These are phyloP conservation scores for Brachyptera risi DNA, from an alignment of 2,888 invertebrate genomes.

Conservation along the genomic window DNA sequence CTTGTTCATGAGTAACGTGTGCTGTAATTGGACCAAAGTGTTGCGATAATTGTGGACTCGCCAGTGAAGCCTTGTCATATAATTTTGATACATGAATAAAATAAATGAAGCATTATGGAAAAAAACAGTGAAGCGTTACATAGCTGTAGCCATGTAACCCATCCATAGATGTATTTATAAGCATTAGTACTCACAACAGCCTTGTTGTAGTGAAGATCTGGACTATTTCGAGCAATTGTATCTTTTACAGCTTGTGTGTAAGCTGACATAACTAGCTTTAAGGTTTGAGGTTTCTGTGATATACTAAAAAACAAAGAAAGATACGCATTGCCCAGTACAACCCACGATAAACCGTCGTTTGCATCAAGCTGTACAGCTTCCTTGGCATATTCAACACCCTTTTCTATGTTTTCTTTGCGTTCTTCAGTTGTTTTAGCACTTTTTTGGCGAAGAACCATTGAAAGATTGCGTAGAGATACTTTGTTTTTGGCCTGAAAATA, in stretches of 20 bases:
- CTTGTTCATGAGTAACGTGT: too few species aligned
- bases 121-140: too few species aligned
- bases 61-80: too few species aligned
- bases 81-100: too few species aligned
- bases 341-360: constrained; percentile 78
- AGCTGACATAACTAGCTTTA: constrained; percentile 72
- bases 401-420: constrained; percentile 57
- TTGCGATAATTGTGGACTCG: too few species aligned
- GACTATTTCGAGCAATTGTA: constrained; percentile 63
- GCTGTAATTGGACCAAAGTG: too few species aligned
- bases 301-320: constrained; percentile 73
- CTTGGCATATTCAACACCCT: constrained; percentile 73
- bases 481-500: constrained; percentile 63
- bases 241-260: constrained; percentile 77
- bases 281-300: constrained; percentile 63
- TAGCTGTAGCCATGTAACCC: too few species aligned
- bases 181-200: constrained; percentile 62
- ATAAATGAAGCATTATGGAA: too few species aligned
- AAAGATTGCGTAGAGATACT: constrained; percentile 71
- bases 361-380: constrained; percentile 76
- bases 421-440: constrained; percentile 49
- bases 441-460: constrained; percentile 74
- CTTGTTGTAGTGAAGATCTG: constrained; percentile 81
- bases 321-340: constrained; percentile 79
- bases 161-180: background rate